Percentiles rank a stretch among this genome's conserved stretches.
Evolutionary conservation across 1,140 invertebrate species (phyloP).

Genomic region (Ridgeia piscesae): DNA sequence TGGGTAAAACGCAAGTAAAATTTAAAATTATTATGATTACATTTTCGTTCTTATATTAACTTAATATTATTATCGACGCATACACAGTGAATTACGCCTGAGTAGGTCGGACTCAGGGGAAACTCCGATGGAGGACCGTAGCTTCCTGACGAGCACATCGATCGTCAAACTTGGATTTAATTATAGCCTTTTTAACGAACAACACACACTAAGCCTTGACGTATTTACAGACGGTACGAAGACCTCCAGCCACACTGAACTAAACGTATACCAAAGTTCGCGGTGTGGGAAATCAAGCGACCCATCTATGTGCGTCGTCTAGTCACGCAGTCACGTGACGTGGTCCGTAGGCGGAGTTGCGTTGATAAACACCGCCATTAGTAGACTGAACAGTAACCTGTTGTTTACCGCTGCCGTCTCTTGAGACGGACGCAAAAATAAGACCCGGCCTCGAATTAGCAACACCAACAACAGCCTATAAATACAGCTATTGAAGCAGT

Average conservation of each 20-base stretch:
- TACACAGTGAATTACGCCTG: no score
- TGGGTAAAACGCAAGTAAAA: no score
- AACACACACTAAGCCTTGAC: background rate
- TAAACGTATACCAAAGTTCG: background rate
- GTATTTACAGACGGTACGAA: background rate
- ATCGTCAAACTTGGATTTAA: no score
- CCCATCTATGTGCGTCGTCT: background rate
- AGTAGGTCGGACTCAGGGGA: no score
- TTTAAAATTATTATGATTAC: no score
- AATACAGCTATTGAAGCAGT: background rate
- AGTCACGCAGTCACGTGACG: background rate
- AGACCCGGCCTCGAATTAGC: background rate
- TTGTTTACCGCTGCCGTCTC: background rate
- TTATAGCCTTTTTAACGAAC: background rate
- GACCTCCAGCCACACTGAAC: background rate
- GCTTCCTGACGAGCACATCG: no score
- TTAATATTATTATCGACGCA: no score
- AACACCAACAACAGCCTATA: background rate
- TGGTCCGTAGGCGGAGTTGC: background rate
- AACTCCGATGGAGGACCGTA: no score
- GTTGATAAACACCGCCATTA: background rate
- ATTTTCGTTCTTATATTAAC: no score
- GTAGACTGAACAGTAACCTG: background rate
- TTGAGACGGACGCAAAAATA: background rate
- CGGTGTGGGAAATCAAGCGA: background rate